Base-by-base conservation (phyloP, 2,888 invertebrate genomes). In the Hyalella azteca region DNA sequence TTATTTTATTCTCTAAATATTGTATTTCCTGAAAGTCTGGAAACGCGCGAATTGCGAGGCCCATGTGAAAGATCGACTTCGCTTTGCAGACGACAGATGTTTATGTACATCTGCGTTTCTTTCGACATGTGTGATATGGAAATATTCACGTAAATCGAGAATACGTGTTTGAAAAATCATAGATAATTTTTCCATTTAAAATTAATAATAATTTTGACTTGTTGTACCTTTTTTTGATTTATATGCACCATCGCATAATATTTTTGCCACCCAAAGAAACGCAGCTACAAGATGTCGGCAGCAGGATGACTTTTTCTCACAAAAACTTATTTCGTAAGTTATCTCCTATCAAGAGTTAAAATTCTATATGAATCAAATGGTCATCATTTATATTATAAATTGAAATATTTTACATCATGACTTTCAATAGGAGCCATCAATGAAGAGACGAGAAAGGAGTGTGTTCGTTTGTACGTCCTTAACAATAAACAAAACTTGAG, bases 401-500 rank as follows among this genome's bases (percentile, higher is more conserved):
- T 13, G 9, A 1, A 59, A 59, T 5, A 59, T 29, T 11, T 26
- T 29, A 1, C 7, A 32, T 26, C 26, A 22, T 15, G 1, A 32
- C 1, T 7, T 22, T 13, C 29, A 15, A 59, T 59, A 29, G 5
- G 26, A 1, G n/a, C 9, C 29, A 59, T 7, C 13, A 59, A 3
- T 59, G 26, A 4, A 59, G 32, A 32, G 22, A 59, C 26, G 59
- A 11, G 26, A 26, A 13, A 29, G 9, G 29, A 22, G 59, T 59
- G 5, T 15, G 59, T 59, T 59, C 59, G 59, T 59, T 29, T 32
- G 59, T 59, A 59, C 59, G 59, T 7, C 11, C 1, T 7, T 32
- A 22, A 59, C 59, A 59, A 59, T 59, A 59, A 59, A 59, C 59
- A 59, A 59, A 59, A 59, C 59, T 59, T 5, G 59, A 59, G 59